Evolutionary conservation across 2,113 vertebrate genomes (phyloP), one percentile per base, ranked within the genome.

Genomic region (Polyodon spathula): DNA sequence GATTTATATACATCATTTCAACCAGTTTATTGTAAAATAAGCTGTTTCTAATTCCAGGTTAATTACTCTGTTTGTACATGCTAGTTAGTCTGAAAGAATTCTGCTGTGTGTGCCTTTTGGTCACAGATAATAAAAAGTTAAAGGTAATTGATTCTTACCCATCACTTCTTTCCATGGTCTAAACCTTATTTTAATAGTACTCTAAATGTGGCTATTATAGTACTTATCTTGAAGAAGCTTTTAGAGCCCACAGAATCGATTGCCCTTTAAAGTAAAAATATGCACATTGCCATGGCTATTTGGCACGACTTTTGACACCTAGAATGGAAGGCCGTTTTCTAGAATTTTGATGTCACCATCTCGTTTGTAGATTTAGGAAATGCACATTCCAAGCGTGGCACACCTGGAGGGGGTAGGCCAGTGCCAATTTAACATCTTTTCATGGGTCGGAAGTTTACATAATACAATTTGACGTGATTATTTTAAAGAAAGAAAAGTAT

Each of bases 101-200:
- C 53, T 54, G 15, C 53, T 16, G 53, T 54, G 15, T 54, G 16
- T 54, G 53, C 53, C 53, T 27, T 8, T 17, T 16, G 16, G 53
- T 17, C n/a, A 54, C 4, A 54, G 16, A 54, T 52, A 52, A 10
- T 10, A 52, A 52, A 52, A 52, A 6, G 42, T 43, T 54, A 8
- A 54, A 54, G 53, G 15, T 54, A 54, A 54, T 54, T 54, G 53
- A 54, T 54, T 27, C 12, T 54, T 54, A 54, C 53, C 53, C 53
- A 54, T 54, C 53, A 54, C 53, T 54, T 27, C 11, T 27, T 27
- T 27, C 7, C 11, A 1, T 16, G 4, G 16, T 37, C 53, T 54
- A 27, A 27, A 37, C 15, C 53, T 54, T 17, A 54, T 27, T 54
- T 54, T 54, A 16, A 54, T 54, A 27, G 53, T 1, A 37, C 37